These are phyloP conservation scores for Thunnus maccoyii DNA, from an alignment of 2,113 vertebrate species.

Conservation along the genomic window DNA sequence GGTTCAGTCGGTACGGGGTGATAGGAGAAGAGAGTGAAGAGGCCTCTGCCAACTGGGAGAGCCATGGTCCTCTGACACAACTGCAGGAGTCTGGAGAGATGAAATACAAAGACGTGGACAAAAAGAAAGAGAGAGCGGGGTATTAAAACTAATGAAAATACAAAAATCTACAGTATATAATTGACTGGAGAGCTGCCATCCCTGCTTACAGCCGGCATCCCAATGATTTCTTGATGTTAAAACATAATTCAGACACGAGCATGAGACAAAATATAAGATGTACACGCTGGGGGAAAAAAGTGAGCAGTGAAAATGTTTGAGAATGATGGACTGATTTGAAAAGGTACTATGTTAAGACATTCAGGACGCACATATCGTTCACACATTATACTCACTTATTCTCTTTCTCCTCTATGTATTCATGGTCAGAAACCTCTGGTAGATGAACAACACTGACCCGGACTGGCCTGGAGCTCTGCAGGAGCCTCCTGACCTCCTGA, in stretches of 20 bases:
- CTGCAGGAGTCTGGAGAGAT: constrained; percentile 88
- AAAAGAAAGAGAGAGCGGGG: background rate
- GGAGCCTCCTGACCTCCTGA: constrained; percentile 95
- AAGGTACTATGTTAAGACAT: background rate
- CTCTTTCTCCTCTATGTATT: constrained; percentile 98
- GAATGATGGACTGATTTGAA: background rate
- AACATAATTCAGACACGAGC: background rate
- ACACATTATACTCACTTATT: constrained; percentile 87
- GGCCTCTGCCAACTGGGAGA: constrained; percentile 94
- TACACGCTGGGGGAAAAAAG: background rate
- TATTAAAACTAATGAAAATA: background rate
- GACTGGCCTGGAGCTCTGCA: constrained; percentile 95
- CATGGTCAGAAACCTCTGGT: constrained; percentile 96
- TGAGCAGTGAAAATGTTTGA: background rate
- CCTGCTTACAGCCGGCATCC: background rate
- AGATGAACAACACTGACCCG: constrained; percentile 95
- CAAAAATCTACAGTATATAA: background rate
- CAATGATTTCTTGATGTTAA: background rate
- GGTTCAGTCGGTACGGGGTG: constrained; percentile 96
- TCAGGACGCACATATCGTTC: background rate
- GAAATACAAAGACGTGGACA: background rate
- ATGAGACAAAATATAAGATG: too few species aligned
- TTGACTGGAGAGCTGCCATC: background rate
- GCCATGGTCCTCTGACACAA: constrained; percentile 98
- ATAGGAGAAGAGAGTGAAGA: constrained; percentile 97